A percentile compares a stretch with the other conserved stretches of the same genome.
These are phyloP conservation scores for Brachypodius melanocephalos DNA, from an alignment of 2,113 vertebrate species.

Conservation along the genomic window DNA sequence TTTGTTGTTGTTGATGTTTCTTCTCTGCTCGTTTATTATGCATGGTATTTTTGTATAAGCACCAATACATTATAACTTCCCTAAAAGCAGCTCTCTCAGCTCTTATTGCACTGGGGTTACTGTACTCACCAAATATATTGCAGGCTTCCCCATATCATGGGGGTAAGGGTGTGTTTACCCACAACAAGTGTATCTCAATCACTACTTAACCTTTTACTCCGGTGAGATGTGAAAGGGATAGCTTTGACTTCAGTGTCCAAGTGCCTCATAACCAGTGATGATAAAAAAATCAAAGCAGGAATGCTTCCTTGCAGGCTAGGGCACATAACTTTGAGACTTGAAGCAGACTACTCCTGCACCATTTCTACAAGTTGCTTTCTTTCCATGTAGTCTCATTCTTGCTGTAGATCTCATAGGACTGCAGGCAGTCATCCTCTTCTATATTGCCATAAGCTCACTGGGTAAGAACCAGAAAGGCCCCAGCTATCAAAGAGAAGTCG, in stretches of 20 bases:
- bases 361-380: background rate
- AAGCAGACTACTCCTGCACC: background rate
- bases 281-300: background rate
- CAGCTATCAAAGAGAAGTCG: background rate
- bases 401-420: background rate
- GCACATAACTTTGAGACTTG: background rate
- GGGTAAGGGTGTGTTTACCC: background rate
- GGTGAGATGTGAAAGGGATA: background rate
- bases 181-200: background rate
- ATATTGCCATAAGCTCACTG: background rate
- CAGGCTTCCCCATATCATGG: background rate
- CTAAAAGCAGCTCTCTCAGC: background rate
- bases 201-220: background rate
- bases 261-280: background rate
- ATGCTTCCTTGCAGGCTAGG: background rate
- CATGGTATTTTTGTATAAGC: background rate
- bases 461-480: background rate
- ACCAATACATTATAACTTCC: background rate
- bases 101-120: background rate
- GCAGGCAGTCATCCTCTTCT: background rate
- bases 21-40: background rate
- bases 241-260: background rate
- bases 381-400: background rate
- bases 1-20: background rate
- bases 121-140: background rate